phyloP scores from a whole-genome alignment of 2,113 vertebrate genomes.

The Leptobrachium leishanense region DNA sequence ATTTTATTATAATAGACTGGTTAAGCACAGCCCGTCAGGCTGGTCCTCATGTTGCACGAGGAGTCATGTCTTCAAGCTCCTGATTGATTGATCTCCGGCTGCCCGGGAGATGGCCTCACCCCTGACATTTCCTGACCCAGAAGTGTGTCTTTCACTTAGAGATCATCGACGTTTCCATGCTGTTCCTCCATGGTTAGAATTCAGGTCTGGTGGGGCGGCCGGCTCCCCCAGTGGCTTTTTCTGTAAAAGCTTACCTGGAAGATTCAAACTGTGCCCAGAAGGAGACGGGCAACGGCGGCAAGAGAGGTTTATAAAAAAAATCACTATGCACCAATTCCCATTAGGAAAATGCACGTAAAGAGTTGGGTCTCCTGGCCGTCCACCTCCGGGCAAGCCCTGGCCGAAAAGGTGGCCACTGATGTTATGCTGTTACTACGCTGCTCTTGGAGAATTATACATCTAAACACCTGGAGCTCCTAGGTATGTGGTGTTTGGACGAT shows the following conservation, averaged over 20 bases:
- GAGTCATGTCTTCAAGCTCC: neutral
- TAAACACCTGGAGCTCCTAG: too few relatives aligned
- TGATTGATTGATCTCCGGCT: neutral
- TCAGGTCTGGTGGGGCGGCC: neutral
- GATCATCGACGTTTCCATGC: neutral
- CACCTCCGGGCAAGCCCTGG: too few relatives aligned
- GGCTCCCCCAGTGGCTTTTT: neutral
- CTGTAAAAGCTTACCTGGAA: neutral
- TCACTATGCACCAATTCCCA: neutral
- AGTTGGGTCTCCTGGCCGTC: too few relatives aligned
- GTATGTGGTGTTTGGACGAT: too few relatives aligned
- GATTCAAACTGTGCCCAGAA: neutral
- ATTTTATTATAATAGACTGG: neutral
- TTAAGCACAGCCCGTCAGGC: neutral
- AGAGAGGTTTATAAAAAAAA: neutral
- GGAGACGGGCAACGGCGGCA: neutral
- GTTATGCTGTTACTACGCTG: too few relatives aligned
- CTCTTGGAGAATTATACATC: too few relatives aligned
- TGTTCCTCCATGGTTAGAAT: neutral
- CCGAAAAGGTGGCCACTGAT: too few relatives aligned
- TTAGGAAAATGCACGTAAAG: neutral
- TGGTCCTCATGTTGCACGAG: neutral
- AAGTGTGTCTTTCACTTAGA: neutral
- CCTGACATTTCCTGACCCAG: neutral
- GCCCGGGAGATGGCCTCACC: neutral